Evolutionary conservation across 1,140 invertebrate genomes (phyloP).

Genomic region (Plectrocnemia conspersa): DNA sequence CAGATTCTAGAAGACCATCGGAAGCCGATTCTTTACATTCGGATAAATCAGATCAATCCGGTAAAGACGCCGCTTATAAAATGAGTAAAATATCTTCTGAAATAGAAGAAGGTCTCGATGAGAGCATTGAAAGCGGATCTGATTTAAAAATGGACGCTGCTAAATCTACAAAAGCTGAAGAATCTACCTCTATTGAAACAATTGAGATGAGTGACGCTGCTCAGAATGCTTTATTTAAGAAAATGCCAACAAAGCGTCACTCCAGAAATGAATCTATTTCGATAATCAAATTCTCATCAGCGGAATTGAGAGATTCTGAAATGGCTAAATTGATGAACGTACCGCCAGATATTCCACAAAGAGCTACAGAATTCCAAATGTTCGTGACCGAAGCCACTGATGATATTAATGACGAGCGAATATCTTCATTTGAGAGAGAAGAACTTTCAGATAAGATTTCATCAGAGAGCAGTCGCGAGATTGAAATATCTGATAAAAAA

Average conservation of each 20-base stretch:
- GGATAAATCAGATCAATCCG: conserved; percentile 46
- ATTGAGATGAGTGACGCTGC: conserved; percentile 41
- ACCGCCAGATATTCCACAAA: conserved; percentile 35
- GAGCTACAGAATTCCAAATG: conserved; percentile 45
- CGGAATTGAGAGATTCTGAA: conserved; percentile 40
- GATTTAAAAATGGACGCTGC: conserved; percentile 15
- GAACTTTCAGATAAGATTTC: conserved; percentile 51
- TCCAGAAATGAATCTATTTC: conserved; percentile 49
- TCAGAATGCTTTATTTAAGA: conserved; percentile 45
- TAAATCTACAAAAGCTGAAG: conserved; percentile 9
- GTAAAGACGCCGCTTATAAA: conserved; percentile 24
- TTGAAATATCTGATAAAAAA: conserved; percentile 50
- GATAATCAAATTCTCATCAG: conserved; percentile 45
- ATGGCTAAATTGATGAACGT: conserved; percentile 36
- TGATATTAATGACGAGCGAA: conserved; percentile 42
- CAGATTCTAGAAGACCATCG: conserved; percentile 48
- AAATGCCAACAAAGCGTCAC: conserved; percentile 48
- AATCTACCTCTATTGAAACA: conserved; percentile 6
- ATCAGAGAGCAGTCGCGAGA: conserved; percentile 50
- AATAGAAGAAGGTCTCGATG: conserved; percentile 40
- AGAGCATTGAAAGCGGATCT: conserved; percentile 36
- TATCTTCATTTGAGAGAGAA: conserved; percentile 44
- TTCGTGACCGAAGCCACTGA: conserved; percentile 50
- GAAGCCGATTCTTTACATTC: conserved; percentile 52
- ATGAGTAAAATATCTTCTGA: conserved; percentile 35